These are phyloP conservation scores for Myiozetetes cayanensis DNA, from an alignment of 2,113 vertebrate genomes.

Conservation along the genomic window DNA sequence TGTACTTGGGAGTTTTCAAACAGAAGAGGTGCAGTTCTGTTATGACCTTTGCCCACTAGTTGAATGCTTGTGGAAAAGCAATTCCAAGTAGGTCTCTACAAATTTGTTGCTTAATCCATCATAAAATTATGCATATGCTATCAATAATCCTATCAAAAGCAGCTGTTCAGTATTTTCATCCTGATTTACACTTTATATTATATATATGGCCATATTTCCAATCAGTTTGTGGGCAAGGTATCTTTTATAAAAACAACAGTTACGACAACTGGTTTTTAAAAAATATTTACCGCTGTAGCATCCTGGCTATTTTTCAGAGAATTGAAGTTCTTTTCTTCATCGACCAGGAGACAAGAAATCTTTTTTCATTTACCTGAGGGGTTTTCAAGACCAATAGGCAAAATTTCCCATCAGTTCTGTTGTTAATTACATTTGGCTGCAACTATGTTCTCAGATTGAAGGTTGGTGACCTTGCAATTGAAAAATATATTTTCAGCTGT, in stretches of 20 bases:
- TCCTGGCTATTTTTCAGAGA: not conserved
- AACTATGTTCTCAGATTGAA: not conserved
- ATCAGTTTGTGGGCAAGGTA: not conserved
- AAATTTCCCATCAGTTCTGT: not conserved
- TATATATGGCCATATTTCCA: not conserved
- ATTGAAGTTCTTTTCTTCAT: not conserved
- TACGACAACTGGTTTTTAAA: not conserved
- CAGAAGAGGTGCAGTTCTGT: not conserved
- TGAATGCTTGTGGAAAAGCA: not conserved
- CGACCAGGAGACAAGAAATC: not conserved
- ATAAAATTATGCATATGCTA: not conserved
- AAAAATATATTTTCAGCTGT: constrained; percentile 41
- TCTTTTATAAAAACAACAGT: not conserved
- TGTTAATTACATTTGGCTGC: constrained; percentile 36
- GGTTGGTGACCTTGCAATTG: constrained; percentile 18
- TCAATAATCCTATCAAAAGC: not conserved
- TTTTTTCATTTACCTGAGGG: not conserved
- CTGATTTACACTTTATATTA: not conserved
- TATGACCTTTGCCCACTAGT: not conserved
- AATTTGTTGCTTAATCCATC: not conserved
- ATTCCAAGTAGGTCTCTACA: not conserved
- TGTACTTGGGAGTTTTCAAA: not conserved
- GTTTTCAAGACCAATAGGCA: not conserved
- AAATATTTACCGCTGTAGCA: not conserved
- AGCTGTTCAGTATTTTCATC: not conserved